Evolutionary conservation across 1,140 invertebrate genomes (phyloP).

Genomic region (Pissodes strobi): DNA sequence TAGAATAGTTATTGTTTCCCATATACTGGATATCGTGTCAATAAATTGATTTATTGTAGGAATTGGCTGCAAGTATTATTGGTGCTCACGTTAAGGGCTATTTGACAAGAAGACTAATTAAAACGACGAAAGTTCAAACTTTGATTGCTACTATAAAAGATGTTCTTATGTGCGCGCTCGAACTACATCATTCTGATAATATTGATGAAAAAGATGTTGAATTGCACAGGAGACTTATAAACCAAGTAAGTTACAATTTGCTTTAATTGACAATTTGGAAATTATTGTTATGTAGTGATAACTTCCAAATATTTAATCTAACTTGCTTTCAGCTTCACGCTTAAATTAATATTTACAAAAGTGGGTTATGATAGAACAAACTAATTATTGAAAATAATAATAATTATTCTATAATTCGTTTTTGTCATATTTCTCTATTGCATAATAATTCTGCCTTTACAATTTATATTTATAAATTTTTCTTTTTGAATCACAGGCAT

Average conservation of each 20-base stretch:
- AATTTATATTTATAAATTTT: too few relatives aligned
- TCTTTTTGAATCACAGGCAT: too few relatives aligned
- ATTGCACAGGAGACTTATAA: slow-evolving; percentile 64
- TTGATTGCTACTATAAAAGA: slow-evolving; percentile 82
- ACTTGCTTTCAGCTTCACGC: too few relatives aligned
- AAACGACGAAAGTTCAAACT: slow-evolving; percentile 76
- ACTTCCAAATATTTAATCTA: neutral
- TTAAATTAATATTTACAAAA: too few relatives aligned
- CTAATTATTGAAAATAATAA: too few relatives aligned
- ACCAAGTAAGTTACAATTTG: slow-evolving; percentile 59
- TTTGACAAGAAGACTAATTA: slow-evolving; percentile 76
- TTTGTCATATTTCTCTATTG: too few relatives aligned
- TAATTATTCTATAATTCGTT: too few relatives aligned
- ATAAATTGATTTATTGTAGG: slow-evolving; percentile 51
- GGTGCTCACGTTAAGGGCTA: slow-evolving; percentile 79
- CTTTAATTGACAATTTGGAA: neutral
- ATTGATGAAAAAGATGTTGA: slow-evolving; percentile 66
- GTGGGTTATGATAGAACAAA: too few relatives aligned
- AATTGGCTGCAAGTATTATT: slow-evolving; percentile 68
- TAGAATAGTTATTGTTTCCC: too few relatives aligned
- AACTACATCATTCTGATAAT: slow-evolving; percentile 70
- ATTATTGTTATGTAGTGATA: neutral
- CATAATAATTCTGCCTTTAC: too few relatives aligned
- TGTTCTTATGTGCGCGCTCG: slow-evolving; percentile 73
- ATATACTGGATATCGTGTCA: too few relatives aligned